Conservation (phyloP, 2,888 invertebrate species). For the Melanargia galathea region DNA sequence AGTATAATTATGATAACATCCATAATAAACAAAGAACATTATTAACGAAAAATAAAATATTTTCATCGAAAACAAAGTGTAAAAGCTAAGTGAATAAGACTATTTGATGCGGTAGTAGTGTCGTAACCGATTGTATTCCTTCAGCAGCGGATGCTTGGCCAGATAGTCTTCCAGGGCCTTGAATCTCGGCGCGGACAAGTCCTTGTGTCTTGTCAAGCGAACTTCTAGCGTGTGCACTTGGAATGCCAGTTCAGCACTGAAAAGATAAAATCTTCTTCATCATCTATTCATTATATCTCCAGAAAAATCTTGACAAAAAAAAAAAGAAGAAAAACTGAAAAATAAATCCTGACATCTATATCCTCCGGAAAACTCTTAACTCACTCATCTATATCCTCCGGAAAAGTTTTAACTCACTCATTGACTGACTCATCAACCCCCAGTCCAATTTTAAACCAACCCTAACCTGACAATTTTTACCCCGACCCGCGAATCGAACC, state of each 20-base stretch:
- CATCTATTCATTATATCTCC: too few species aligned
- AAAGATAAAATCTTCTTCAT: conserved; percentile 16
- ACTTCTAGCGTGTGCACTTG: conserved; percentile 83
- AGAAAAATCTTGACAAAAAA: too few species aligned
- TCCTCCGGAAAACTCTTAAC: too few species aligned
- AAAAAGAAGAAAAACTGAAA: too few species aligned
- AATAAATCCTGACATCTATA: too few species aligned
- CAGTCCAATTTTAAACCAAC: too few species aligned
- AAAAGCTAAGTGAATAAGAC: not conserved
- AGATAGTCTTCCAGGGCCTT: conserved; percentile 64
- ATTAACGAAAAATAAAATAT: not conserved
- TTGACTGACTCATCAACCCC: too few species aligned
- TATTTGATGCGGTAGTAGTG: conserved; percentile 49
- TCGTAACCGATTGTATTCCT: conserved; percentile 57
- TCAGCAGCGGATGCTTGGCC: conserved; percentile 67
- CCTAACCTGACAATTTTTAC: too few species aligned
- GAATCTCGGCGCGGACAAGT: conserved; percentile 78
- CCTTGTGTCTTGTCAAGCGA: conserved; percentile 82
- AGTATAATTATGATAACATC: conserved; percentile 50
- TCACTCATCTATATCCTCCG: too few species aligned
- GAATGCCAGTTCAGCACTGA: conserved; percentile 72
- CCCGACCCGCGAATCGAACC: too few species aligned
- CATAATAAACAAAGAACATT: too few species aligned
- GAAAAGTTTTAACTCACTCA: too few species aligned
- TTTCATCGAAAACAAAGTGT: conserved; percentile 11